These are phyloP conservation scores for Prietella phreatophila DNA, from an alignment of 2,113 vertebrate species.

Conservation along the genomic window DNA sequence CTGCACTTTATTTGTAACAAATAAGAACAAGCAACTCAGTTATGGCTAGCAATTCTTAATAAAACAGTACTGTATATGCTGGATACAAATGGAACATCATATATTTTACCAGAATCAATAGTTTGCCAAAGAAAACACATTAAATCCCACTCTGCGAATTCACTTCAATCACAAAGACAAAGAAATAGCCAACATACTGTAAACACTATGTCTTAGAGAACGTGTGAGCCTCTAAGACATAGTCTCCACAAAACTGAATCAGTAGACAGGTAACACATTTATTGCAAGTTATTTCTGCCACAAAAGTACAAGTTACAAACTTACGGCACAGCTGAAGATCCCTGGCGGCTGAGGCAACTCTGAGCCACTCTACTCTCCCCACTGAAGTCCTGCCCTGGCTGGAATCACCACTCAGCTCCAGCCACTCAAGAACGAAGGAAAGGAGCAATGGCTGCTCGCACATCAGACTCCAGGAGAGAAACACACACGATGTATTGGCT, in stretches of 20 bases:
- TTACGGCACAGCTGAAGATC: constrained; percentile 70
- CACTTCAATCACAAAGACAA: not conserved
- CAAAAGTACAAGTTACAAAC: not conserved
- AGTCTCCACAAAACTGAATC: not conserved
- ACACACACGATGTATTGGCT: constrained; percentile 82
- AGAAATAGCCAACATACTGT: not conserved
- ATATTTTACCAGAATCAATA: not conserved
- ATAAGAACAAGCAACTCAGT: not conserved
- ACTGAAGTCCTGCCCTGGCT: constrained; percentile 40
- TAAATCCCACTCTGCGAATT: not conserved
- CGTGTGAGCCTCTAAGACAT: not conserved
- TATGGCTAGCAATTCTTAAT: not conserved
- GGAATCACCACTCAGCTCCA: constrained; percentile 60
- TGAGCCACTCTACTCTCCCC: constrained; percentile 76
- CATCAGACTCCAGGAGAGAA: constrained; percentile 78
- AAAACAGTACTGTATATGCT: not conserved
- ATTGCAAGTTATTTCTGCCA: not conserved
- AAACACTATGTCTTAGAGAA: not conserved
- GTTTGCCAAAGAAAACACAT: not conserved
- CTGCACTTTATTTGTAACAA: not conserved
- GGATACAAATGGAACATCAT: not conserved
- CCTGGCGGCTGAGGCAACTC: constrained; percentile 66
- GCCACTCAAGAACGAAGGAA: constrained; percentile 87
- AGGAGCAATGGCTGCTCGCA: constrained; percentile 61
- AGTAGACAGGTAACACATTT: no score